Evolutionary conservation across 2,797 vertebrate genomes (phyloP), one percentile per base, ranked within the genome.

Genomic region (Dendrocincla tyrannina): DNA sequence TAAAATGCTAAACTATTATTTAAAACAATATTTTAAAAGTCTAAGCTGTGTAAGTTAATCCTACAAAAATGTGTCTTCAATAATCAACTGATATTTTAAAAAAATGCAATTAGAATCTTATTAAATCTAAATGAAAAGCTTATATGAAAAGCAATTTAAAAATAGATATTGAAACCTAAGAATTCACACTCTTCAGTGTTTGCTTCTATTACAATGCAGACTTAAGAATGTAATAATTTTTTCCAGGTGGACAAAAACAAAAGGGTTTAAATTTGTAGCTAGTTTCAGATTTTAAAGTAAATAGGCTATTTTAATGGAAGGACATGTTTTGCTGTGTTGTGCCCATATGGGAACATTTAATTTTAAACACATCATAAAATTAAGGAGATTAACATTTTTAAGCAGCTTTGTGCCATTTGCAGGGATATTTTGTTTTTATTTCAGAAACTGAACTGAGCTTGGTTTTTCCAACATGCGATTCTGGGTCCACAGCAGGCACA

Each of bases 221-320:
- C 90, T 91, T 95, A 94, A 95, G 90, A 74, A 91, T 94, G 81
- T 75, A 60, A 80, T 96, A 96, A 95, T 95, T 93, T 96, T 95
- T 96, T 97, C 95, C 96, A 97, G 96, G 95, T 97, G 95, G 66
- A 82, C 73, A 75, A 94, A 97, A 97, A 10, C 67, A 90, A 95
- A 95, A 93, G 9, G 58, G 30, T 87, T 92, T 93, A 93, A 93
- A 95, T 95, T 95, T 96, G 82, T 93, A 95, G 85, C 82, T 74
- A 91, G 95, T 96, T 96, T 97, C 95, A 87, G 49, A 95, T 97
- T 96, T 94, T 97, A 96, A 97, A 96, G 85, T 95, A 96, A 97
- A 95, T 77, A 96, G 93, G 82, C 74, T 92, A 81, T 95, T 96
- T 95, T 88, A 96, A 94, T 92, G 59, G 86, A 94, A 95, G 77